Percentiles rank a stretch among this genome's conserved stretches.
phyloP scores from a whole-genome alignment of 2,113 vertebrate species.

The Sorex araneus region DNA sequence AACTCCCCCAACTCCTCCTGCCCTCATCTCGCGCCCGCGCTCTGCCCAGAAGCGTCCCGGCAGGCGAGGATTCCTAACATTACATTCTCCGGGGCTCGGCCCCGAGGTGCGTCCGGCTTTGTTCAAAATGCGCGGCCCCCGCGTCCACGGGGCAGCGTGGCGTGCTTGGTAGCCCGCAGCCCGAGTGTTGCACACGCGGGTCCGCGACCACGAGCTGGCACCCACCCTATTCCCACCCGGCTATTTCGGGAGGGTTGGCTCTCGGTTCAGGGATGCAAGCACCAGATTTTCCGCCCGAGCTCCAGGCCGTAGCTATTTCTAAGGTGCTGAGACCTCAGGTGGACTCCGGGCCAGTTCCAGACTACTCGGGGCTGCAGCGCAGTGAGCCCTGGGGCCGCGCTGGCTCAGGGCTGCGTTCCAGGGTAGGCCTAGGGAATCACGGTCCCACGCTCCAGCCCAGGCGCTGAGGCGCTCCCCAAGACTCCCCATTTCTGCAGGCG shows the following conservation, averaged over 20 bases:
- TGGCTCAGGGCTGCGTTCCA: neutral
- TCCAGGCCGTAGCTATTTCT: neutral
- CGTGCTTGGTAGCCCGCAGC: neutral
- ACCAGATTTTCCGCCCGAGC: neutral
- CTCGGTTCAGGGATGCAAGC: conserved; percentile 37
- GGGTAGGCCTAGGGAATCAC: neutral
- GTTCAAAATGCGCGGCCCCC: neutral
- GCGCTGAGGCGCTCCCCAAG: neutral
- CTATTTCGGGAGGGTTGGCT: conserved; percentile 13
- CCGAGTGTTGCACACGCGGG: neutral
- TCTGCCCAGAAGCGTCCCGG: neutral
- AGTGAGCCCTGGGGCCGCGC: neutral
- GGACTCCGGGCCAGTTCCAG: neutral
- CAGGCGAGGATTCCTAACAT: neutral
- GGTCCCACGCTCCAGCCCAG: neutral
- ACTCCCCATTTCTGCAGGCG: neutral
- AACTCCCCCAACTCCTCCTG: neutral
- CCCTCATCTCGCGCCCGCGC: neutral
- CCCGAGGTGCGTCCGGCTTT: neutral
- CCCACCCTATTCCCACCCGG: neutral
- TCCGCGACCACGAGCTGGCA: neutral
- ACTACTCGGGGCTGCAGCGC: neutral
- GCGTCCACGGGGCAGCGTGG: neutral
- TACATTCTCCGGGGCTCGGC: neutral
- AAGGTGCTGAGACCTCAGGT: neutral